Base-by-base conservation (phyloP, 2,888 invertebrate species). In the Cephus nigrinus region DNA sequence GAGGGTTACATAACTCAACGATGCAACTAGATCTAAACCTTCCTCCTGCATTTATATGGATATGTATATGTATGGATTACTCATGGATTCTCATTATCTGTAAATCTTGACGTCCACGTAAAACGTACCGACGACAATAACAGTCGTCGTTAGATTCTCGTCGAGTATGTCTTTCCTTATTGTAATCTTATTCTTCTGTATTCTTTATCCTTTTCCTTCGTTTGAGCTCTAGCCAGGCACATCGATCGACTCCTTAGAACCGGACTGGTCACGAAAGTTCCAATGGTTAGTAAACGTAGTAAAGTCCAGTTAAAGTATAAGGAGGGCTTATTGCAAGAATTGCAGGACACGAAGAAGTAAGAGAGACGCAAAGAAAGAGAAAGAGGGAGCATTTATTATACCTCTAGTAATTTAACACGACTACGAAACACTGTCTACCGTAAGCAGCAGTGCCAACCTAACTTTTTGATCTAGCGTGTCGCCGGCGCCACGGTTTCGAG, bases 331-430 rank as follows among this genome's bases (percentile, higher is more conserved):
- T 68, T 76, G 73, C 76, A 55, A 77, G 75, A 74, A 36, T 74
- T 30, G 71, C 69, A 31, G 74, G 79, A 79, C 80, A 81, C 81
- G 82, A 79, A 78, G 80, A 77, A 78, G 79, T 80, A 80, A 81
- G 55, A 55, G 55, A 23, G 23, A 55, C 9, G 55, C 9, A 23
- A 55, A 55, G 55, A 55, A 23, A 55, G 55, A 2, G 55, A 23
- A 55, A 23, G 40, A 40, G 40, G 40, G 40, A 15, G 55, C 55
- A 55, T 55, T 55, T 55, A 55, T 55, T 55, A 55, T 23, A 55
- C 9, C 23, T 55, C 55, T 55, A 23, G 23, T 23, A 55, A 55
- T 55, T 23, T 55, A 55, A 55, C 23, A 9, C 55, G 55, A 9
- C 55, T 15, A 55, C 55, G 55, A 55, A 55, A 23, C 55, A 55